These are phyloP conservation scores for Phalacrocorax aristotelis DNA, from an alignment of 2,113 vertebrate genomes.

Conservation along the genomic window DNA sequence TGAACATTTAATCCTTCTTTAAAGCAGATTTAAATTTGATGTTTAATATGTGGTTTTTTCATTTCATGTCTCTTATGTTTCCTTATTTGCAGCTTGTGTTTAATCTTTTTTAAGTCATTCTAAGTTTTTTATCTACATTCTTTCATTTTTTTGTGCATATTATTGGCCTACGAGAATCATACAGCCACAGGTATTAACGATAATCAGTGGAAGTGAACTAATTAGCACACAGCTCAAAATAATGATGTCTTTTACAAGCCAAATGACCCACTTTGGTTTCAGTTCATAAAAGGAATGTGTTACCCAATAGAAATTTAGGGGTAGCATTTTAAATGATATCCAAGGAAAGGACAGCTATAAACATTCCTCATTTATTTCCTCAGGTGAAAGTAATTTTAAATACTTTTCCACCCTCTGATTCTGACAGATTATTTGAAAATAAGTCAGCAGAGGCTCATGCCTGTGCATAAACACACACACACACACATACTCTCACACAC, in stretches of 20 bases:
- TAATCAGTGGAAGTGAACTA: conserved; percentile 10
- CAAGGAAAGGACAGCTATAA: not conserved
- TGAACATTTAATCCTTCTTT: conserved; percentile 56
- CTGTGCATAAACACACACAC: rapidly evolving
- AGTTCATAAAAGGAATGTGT: not conserved
- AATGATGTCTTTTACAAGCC: conserved; percentile 6
- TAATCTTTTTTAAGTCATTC: conserved; percentile 58
- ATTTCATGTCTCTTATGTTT: conserved; percentile 41
- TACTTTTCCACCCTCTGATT: not conserved
- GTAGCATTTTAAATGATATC: not conserved
- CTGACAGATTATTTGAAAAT: not conserved
- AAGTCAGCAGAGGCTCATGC: not conserved
- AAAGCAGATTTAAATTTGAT: conserved; percentile 71
- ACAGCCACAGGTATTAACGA: conserved; percentile 28
- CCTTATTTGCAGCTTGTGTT: not conserved
- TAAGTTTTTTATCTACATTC: conserved; percentile 23
- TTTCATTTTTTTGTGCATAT: not conserved
- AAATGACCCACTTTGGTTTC: conserved; percentile 23
- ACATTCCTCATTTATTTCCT: not conserved
- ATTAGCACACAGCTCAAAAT: conserved; percentile 47
- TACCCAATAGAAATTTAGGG: not conserved
- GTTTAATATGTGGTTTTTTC: conserved; percentile 9
- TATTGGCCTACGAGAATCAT: not conserved
- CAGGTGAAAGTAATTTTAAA: not conserved
- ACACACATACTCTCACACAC: not conserved